Evolutionary conservation across 37 sponge, comb jelly and placozoan species (phyloP).

Genomic region (Tethya wilhelma): DNA sequence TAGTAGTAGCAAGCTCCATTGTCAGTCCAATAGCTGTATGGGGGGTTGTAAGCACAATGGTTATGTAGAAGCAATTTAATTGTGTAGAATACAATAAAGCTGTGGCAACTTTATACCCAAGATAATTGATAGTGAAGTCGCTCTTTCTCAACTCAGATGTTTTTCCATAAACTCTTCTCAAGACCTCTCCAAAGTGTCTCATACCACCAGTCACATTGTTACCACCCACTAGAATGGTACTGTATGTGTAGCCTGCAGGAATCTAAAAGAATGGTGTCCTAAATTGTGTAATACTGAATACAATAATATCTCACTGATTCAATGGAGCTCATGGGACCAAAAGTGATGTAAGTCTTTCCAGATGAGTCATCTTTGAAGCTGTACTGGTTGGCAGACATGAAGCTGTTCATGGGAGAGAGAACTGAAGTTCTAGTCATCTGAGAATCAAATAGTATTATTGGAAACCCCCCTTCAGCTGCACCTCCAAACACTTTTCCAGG

Average conservation of each 20-base stretch:
- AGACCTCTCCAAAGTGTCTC: constrained; percentile 50
- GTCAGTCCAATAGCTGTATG: constrained; percentile 80
- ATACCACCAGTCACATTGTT: constrained; percentile 47
- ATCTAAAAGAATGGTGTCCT: constrained; percentile 35
- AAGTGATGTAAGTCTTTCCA: constrained; percentile 6
- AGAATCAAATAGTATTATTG: constrained; percentile 65
- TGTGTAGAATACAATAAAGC: no score
- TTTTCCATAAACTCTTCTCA: constrained; percentile 41
- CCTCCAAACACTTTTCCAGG: constrained; percentile 1
- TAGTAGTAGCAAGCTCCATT: constrained; percentile 89
- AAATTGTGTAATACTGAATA: not conserved
- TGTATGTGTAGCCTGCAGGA: constrained; percentile 36
- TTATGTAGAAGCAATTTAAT: no score
- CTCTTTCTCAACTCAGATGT: constrained; percentile 15
- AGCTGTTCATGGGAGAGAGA: constrained; percentile 56
- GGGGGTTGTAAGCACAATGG: no score
- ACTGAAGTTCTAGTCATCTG: constrained; percentile 55
- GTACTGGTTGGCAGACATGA: constrained; percentile 74
- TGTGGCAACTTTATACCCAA: constrained; percentile 73
- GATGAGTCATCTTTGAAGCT: constrained; percentile 31
- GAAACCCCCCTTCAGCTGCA: constrained; percentile 66
- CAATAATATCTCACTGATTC: constrained; percentile 23
- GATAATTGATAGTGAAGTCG: constrained; percentile 81
- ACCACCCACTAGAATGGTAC: constrained; percentile 64
- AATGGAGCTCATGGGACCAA: constrained; percentile 53